phyloP scores from a whole-genome alignment of 2,888 invertebrate genomes.

The Amorpha juglandis region DNA sequence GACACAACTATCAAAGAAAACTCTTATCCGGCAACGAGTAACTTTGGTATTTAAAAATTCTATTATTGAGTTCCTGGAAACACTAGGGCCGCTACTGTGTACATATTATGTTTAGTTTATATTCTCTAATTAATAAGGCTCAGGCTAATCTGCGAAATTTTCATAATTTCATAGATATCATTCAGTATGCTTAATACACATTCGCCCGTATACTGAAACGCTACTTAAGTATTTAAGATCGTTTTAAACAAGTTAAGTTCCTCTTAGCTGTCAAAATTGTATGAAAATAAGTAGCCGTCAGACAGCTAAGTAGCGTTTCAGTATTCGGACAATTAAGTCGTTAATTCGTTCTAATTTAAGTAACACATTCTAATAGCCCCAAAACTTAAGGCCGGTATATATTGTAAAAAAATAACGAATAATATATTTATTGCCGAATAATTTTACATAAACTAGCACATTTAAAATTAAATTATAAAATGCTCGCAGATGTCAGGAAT shows the following conservation, averaged over 20 bases:
- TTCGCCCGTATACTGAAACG: too few species aligned
- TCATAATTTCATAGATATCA: constrained; percentile 4
- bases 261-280: too few species aligned
- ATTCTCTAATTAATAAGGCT: neutral
- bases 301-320: too few species aligned
- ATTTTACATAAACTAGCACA: neutral
- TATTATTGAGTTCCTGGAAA: too few species aligned
- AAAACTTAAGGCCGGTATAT: neutral
- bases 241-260: too few species aligned
- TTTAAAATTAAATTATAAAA: neutral
- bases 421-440: neutral
- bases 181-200: constrained; percentile 2
- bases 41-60: neutral
- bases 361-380: constrained; percentile 10
- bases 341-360: constrained; percentile 18
- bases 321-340: too few species aligned
- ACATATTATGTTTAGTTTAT: neutral
- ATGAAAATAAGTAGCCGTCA: too few species aligned
- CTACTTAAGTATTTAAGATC: too few species aligned
- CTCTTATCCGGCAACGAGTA: too few species aligned
- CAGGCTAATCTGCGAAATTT: neutral
- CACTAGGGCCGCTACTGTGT: neutral
- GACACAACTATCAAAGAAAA: too few species aligned
- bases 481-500: too few species aligned
- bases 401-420: neutral